Base-by-base conservation (phyloP, 1,140 invertebrate species). In the Drosophila subpulchrella region DNA sequence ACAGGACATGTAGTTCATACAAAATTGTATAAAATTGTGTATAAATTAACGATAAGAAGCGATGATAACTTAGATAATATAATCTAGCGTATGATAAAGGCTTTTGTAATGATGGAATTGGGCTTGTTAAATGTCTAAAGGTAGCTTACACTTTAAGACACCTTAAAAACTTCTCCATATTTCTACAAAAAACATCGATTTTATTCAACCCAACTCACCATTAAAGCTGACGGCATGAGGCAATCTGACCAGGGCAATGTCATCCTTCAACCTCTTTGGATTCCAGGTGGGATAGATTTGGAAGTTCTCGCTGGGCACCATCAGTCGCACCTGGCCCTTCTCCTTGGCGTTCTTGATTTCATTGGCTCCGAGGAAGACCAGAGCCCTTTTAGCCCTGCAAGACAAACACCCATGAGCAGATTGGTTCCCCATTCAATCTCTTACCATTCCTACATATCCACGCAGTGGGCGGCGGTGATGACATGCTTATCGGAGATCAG, bases 391-490 rank as follows among this genome's bases (percentile, higher is more conserved):
- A 6, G 91, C 91, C 85, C 91, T 92, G 38, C 4, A 53, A 36
- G 3, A 20, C 38, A 47, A 0, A 36, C 15, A 20, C 5, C 0
- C 13, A 32, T 46, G 6, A 38, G 27, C 38, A 13, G 15, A 39
- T 4, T 0, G 7, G 24, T 36, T 24, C 15, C 20, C 15, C 12
- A 10, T 44, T 7, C 8, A 2, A 27, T 4, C 42, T 20, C 5
- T 39, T 42, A 50, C n/a, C 41, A 11, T 48, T 41, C 83, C 30
- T 78, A 90, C 85, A 90, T 90, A 44, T 92, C 91, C 30, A 92
- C 88, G 80, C 94, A 95, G 81, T 95, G 94, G 13, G 94, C 94
- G 2, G 94, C 94, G 3, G 94, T 95, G 17, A 95, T 67, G 8
- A 95, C 93, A 82, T 93, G 94, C 74, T 92, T 91, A 30, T 90